Percentiles rank a stretch among this genome's conserved stretches.
These are phyloP conservation scores for Procambarus virginalis DNA, from an alignment of 1,140 invertebrate genomes.

Conservation along the genomic window DNA sequence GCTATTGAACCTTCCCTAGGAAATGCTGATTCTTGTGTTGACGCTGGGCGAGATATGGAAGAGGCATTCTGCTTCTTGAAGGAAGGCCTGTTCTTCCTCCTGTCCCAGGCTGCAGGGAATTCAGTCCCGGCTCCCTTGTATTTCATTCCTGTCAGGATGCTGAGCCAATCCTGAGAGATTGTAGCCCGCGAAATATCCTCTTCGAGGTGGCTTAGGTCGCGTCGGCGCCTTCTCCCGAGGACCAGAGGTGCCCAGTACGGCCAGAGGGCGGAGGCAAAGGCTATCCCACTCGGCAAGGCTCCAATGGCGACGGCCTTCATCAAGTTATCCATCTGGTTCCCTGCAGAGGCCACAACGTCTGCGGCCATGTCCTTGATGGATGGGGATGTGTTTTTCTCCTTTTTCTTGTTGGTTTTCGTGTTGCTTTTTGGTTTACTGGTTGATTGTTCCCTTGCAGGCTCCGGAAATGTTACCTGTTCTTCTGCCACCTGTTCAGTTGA, in stretches of 20 bases:
- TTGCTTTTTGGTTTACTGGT: neutral
- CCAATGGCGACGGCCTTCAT: constrained; percentile 68
- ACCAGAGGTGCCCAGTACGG: constrained; percentile 68
- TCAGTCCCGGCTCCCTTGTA: constrained; percentile 48
- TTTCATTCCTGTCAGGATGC: constrained; percentile 61
- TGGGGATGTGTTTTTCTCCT: neutral
- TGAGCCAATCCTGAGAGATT: constrained; percentile 60
- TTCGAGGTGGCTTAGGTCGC: neutral
- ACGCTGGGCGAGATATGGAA: neutral
- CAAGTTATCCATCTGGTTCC: constrained; percentile 33
- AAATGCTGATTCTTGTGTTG: neutral
- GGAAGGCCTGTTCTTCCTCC: neutral
- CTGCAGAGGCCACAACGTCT: neutral
- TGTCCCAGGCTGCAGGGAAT: constrained; percentile 52
- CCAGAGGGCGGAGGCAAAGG: constrained; percentile 65
- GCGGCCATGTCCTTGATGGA: neutral
- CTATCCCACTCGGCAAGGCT: constrained; percentile 66
- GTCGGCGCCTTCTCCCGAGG: constrained; percentile 52
- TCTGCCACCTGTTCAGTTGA: neutral
- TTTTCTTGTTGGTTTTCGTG: constrained; percentile 9
- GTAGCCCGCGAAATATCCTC: neutral
- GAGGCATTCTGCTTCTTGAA: neutral
- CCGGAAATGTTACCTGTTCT: too few relatives aligned
- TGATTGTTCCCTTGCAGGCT: neutral
- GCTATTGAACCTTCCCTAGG: neutral